A percentile compares a stretch with the other conserved stretches of the same genome.
phyloP scores from a whole-genome alignment of 2,797 vertebrate species.

The Synanceia verrucosa region DNA sequence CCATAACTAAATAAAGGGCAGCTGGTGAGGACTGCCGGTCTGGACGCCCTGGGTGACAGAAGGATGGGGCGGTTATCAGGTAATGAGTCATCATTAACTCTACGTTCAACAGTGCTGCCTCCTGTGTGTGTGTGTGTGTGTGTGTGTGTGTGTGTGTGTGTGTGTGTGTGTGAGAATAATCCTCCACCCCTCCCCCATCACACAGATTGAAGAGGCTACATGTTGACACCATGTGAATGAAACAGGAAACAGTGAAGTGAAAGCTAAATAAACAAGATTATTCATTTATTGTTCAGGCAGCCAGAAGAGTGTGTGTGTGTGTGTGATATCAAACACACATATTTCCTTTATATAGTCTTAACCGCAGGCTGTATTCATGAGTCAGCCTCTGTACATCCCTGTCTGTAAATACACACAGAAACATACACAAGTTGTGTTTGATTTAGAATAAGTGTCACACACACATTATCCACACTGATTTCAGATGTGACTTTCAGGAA shows the following conservation, averaged over 20 bases:
- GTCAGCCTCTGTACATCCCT: background rate
- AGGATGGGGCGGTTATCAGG: constrained; percentile 11
- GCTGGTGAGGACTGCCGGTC: constrained; percentile 20
- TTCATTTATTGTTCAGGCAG: constrained; percentile 2
- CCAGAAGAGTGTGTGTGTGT: background rate
- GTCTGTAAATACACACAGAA: background rate
- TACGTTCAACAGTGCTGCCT: constrained; percentile 5
- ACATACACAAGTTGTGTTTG: background rate
- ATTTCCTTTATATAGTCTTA: background rate
- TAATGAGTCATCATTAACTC: constrained; percentile 47
- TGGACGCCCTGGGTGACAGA: constrained; percentile 5
- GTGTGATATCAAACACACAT: background rate
- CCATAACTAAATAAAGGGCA: constrained; percentile 44
- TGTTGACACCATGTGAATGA: constrained; percentile 20
- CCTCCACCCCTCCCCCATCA: too few relatives aligned
- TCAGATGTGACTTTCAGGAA: constrained; percentile 11
- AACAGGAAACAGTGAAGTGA: constrained; percentile 13
- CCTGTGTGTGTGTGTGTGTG: constrained; percentile 21
- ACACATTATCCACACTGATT: background rate
- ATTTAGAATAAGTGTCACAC: background rate
- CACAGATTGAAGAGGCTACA: background rate
- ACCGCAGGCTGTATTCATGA: background rate
- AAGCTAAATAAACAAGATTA: constrained; percentile 7
- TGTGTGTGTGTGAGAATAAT: background rate
- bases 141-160: constrained; percentile 9